Percentiles rank a stretch among this genome's conserved stretches.
Conservation (phyloP, 2,797 vertebrate genomes). For the Myoxocephalus aenaeus region DNA sequence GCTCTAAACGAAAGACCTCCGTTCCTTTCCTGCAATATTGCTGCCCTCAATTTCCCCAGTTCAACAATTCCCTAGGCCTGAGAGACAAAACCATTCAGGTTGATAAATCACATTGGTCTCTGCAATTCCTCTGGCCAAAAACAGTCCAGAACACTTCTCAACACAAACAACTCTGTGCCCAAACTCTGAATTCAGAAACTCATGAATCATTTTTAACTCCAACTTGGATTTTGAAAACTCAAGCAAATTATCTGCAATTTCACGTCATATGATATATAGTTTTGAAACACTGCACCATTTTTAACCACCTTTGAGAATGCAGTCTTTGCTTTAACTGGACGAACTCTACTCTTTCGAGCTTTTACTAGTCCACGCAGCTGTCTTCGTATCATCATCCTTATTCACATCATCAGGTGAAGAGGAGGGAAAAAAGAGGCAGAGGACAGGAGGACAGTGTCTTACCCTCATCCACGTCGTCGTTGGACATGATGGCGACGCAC, state of each 20-base stretch:
- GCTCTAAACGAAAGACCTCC: constrained; percentile 10
- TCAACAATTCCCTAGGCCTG: constrained; percentile 9
- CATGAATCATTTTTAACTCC: neutral
- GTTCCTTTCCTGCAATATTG: constrained; percentile 17
- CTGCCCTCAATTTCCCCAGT: constrained; percentile 1
- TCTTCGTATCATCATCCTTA: constrained; percentile 38
- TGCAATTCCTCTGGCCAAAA: constrained; percentile 45
- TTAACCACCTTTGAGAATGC: neutral
- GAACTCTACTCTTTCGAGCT: constrained; percentile 1
- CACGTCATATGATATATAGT: neutral
- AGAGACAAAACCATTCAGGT: constrained; percentile 15
- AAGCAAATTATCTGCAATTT: constrained; percentile 1
- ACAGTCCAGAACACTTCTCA: constrained; percentile 27
- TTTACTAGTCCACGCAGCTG: constrained; percentile 13
- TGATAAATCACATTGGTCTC: constrained; percentile 38
- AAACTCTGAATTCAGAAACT: constrained; percentile 11
- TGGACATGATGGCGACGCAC: constrained; percentile 93
- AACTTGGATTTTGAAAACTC: constrained; percentile 6
- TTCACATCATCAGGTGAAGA: constrained; percentile 50
- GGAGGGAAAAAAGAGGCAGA: constrained; percentile 21
- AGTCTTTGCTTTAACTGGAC: constrained; percentile 1
- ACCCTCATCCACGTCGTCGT: constrained; percentile 90
- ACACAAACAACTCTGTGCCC: neutral
- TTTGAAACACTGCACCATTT: constrained; percentile 12
- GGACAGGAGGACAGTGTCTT: constrained; percentile 64